Percentiles rank a stretch among this genome's conserved stretches.
Evolutionary conservation across 1,140 invertebrate species (phyloP).

Genomic region (Globodera ellingtonae): DNA sequence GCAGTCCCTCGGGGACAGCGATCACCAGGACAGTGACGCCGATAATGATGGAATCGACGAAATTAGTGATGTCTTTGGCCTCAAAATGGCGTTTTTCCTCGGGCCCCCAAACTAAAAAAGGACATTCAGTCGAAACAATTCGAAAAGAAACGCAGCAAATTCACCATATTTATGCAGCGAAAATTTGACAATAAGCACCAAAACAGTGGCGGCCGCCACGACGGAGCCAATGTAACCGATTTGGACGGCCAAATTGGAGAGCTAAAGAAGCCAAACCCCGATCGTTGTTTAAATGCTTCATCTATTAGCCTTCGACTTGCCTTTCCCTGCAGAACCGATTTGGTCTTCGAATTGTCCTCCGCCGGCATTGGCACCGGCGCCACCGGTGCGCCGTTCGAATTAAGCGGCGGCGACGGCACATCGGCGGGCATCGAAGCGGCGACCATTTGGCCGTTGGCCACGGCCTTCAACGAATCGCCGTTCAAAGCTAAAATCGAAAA

Average conservation of each 20-base stretch:
- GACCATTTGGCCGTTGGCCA: constrained; percentile 22
- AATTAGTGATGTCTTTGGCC: constrained; percentile 50
- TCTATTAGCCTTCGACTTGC: not conserved
- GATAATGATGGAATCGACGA: constrained; percentile 65
- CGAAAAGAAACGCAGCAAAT: not conserved
- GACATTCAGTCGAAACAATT: not conserved
- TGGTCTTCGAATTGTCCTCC: constrained; percentile 52
- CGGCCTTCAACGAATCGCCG: constrained; percentile 13
- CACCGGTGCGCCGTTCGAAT: not conserved
- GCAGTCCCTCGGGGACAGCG: constrained; percentile 65
- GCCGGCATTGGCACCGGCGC: not conserved
- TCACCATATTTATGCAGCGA: constrained; percentile 53
- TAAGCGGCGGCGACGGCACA: constrained; percentile 15
- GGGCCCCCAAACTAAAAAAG: constrained; percentile 7
- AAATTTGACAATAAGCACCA: constrained; percentile 60
- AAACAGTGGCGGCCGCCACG: constrained; percentile 55
- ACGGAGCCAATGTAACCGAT: constrained; percentile 65
- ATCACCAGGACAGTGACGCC: constrained; percentile 65
- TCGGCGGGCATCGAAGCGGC: not conserved
- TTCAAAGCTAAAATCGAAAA: constrained; percentile 26
- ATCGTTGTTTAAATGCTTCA: not conserved
- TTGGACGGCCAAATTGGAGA: constrained; percentile 65
- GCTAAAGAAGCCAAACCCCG: constrained; percentile 40
- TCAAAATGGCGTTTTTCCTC: constrained; percentile 38
- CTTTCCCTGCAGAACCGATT: constrained; percentile 54